Percentiles rank a stretch among this genome's conserved stretches.
These are phyloP conservation scores for Agrotis ipsilon DNA, from an alignment of 2,888 invertebrate species.

Conservation along the genomic window DNA sequence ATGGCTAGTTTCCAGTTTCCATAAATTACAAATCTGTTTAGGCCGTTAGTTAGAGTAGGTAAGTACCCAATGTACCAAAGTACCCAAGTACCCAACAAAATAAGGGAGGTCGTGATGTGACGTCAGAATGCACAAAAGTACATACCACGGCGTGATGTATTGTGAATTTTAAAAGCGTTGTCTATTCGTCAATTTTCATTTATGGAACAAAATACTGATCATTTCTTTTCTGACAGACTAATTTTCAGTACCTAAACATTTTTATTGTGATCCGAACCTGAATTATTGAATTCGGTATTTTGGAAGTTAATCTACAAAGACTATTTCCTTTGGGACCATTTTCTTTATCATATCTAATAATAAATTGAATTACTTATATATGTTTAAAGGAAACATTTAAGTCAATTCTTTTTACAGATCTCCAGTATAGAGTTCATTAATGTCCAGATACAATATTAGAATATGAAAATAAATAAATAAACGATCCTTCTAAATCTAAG, in stretches of 20 bases:
- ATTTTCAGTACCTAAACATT: no score
- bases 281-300: conserved; percentile 8
- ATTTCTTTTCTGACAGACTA: no score
- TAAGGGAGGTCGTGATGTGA: no score
- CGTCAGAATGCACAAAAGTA: no score
- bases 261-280: background rate
- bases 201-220: no score
- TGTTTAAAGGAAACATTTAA: background rate
- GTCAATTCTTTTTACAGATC: background rate
- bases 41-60: no score
- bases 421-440: background rate
- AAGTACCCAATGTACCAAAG: no score
- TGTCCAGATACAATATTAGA: background rate
- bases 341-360: background rate
- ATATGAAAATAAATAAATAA: conserved; percentile 1
- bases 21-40: no score
- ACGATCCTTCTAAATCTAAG: conserved; percentile 13
- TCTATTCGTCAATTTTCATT: no score
- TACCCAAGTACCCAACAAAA: no score
- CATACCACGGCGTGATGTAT: no score
- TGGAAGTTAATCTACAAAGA: background rate
- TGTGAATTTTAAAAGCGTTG: no score
- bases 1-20: background rate
- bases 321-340: background rate
- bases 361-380: background rate